Conservation (phyloP, 1,140 invertebrate genomes). For the Contarinia nasturtii region DNA sequence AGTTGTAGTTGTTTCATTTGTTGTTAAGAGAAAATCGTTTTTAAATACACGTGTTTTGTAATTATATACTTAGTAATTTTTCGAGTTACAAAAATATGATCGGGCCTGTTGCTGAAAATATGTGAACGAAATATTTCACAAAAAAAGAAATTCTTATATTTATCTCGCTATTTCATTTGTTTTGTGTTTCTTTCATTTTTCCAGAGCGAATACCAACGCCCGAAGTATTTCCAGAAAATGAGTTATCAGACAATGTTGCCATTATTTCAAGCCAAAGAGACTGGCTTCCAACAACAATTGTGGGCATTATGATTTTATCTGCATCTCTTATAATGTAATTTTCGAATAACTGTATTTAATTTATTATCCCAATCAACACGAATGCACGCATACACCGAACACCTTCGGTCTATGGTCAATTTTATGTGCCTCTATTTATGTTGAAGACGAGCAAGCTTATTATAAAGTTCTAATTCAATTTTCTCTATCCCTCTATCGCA, state of each 20-base stretch:
- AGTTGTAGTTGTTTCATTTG: too few species aligned
- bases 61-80: too few species aligned
- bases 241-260: slow-evolving; percentile 20
- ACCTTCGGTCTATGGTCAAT: too few species aligned
- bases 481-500: background rate
- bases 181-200: too few species aligned
- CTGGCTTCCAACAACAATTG: slow-evolving; percentile 20
- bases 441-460: background rate
- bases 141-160: too few species aligned
- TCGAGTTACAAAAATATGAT: too few species aligned
- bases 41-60: too few species aligned
- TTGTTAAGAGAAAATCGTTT: too few species aligned
- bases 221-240: slow-evolving; percentile 12
- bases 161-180: too few species aligned
- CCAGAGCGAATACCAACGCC: background rate
- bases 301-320: slow-evolving; percentile 18
- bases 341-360: background rate
- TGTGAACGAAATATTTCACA: slow-evolving; percentile 40
- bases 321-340: slow-evolving; percentile 21
- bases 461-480: background rate
- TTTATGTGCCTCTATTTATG: slow-evolving; percentile 5
- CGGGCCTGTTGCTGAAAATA: too few species aligned
- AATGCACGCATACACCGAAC: too few species aligned
- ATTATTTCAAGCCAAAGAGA: slow-evolving; percentile 15
- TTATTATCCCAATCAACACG: background rate